These are phyloP conservation scores for Galerucella nymphaeae DNA, from an alignment of 2,888 invertebrate species.

Conservation along the genomic window DNA sequence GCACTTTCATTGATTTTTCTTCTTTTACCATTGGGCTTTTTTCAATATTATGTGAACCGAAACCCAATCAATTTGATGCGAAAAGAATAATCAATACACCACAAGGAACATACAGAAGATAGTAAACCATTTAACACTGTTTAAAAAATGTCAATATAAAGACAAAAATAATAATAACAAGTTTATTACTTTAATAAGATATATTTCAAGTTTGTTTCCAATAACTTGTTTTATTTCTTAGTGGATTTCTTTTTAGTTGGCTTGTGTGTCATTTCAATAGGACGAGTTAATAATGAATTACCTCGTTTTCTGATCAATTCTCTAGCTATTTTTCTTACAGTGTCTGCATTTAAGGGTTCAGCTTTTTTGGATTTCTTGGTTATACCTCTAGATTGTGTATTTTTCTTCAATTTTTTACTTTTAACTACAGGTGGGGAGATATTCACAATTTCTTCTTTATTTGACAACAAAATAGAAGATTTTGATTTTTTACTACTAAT, in stretches of 20 bases:
- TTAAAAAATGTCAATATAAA: too few relatives aligned
- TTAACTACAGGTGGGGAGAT: slow-evolving; percentile 17
- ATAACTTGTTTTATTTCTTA: neutral
- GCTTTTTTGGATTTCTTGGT: slow-evolving; percentile 37
- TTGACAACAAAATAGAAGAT: neutral
- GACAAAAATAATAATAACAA: neutral
- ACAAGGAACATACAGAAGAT: too few relatives aligned
- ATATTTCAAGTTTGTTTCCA: slow-evolving; percentile 11
- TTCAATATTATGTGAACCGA: too few relatives aligned
- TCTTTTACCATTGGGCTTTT: too few relatives aligned
- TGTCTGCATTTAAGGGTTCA: slow-evolving; percentile 39
- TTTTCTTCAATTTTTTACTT: slow-evolving; percentile 34
- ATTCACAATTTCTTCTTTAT: slow-evolving; percentile 17
- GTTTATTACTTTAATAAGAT: neutral
- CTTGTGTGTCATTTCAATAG: slow-evolving; percentile 16
- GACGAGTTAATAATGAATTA: slow-evolving; percentile 41
- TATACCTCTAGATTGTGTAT: slow-evolving; percentile 27
- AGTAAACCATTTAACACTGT: too few relatives aligned
- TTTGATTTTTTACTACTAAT: slow-evolving; percentile 1
- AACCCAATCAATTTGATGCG: too few relatives aligned
- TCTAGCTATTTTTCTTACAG: slow-evolving; percentile 47
- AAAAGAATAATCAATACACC: too few relatives aligned
- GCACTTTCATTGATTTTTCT: too few relatives aligned
- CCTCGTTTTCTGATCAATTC: slow-evolving; percentile 48
- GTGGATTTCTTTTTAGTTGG: slow-evolving; percentile 36